Percentiles rank a stretch among this genome's conserved stretches.
Conservation (phyloP, 2,888 invertebrate genomes). For the Sisyra nigra region DNA sequence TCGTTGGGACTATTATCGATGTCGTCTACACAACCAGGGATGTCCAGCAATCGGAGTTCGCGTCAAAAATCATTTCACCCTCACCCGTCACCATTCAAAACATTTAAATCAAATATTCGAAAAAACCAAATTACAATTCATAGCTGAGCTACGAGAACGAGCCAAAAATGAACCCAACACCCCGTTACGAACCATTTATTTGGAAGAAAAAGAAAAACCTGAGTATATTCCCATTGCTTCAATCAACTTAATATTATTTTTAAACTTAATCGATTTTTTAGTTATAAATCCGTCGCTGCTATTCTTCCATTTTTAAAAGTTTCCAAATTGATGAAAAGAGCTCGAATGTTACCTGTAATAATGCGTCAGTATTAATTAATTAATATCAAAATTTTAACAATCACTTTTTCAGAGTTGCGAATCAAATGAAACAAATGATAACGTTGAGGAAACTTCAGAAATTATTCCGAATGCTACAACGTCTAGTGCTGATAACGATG, state of each 20-base stretch:
- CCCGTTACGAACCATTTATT: conserved; percentile 6
- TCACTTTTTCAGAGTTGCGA: too few relatives aligned
- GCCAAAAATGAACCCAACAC: not conserved
- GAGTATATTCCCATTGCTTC: not conserved
- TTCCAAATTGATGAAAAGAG: conserved; percentile 6
- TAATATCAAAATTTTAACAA: too few relatives aligned
- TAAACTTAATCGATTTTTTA: not conserved
- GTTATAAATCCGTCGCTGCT: conserved; percentile 1
- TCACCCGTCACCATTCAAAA: conserved; percentile 2
- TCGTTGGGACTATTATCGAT: conserved; percentile 5
- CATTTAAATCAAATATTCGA: conserved; percentile 6
- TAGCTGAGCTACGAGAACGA: not conserved
- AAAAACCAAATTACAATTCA: conserved; percentile 6
- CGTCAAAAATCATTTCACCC: not conserved
- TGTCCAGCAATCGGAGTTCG: conserved; percentile 7
- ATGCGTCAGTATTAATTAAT: not conserved
- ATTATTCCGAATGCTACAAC: too few relatives aligned
- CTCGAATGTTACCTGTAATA: not conserved
- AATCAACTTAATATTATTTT: not conserved
- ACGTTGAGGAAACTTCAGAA: too few relatives aligned
- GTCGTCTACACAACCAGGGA: conserved; percentile 5
- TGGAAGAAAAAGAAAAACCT: conserved; percentile 7
- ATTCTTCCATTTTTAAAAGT: conserved; percentile 2
- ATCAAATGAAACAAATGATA: too few relatives aligned
- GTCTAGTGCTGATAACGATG: too few relatives aligned